Percentiles rank a stretch among this genome's conserved stretches.
These are phyloP conservation scores for Aphelocoma californica DNA, from an alignment of 2,797 vertebrate genomes.

Conservation along the genomic window DNA sequence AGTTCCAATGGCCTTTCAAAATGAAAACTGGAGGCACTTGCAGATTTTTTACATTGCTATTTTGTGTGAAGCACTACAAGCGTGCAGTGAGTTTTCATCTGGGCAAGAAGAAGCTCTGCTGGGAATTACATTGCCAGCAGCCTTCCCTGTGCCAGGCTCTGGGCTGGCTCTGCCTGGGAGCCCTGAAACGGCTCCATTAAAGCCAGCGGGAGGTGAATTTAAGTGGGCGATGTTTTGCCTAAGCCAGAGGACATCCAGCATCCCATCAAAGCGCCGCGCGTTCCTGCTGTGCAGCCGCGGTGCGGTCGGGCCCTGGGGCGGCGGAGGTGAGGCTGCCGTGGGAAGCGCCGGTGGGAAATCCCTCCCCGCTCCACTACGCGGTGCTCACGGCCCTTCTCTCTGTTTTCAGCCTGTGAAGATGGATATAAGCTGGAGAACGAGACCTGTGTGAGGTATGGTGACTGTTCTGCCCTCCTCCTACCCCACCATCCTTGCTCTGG, in stretches of 20 bases:
- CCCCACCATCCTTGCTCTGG: not conserved
- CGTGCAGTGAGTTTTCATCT: not conserved
- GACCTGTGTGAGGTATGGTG: conserved; percentile 88
- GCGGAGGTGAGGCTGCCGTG: not conserved
- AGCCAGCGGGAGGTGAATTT: not conserved
- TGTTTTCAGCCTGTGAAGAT: conserved; percentile 87
- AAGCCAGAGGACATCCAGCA: not conserved
- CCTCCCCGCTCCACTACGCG: not conserved
- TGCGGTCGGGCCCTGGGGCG: fast-evolving
- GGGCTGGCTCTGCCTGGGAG: not conserved
- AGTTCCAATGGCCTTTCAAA: not conserved
- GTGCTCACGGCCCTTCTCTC: conserved; percentile 35
- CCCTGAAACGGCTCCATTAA: not conserved
- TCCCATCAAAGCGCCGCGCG: fast-evolving
- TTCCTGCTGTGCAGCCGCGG: not conserved
- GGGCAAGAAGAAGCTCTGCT: not conserved
- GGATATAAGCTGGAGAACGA: conserved; percentile 90
- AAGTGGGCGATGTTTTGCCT: not conserved
- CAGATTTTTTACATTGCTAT: not conserved
- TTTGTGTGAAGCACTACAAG: not conserved
- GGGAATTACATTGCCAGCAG: not conserved
- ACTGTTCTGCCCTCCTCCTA: not conserved
- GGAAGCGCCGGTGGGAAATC: not conserved
- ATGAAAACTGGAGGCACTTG: not conserved
- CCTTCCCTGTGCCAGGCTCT: not conserved